Conservation (phyloP, 2,797 vertebrate species). For the Girardinus metallicus region DNA sequence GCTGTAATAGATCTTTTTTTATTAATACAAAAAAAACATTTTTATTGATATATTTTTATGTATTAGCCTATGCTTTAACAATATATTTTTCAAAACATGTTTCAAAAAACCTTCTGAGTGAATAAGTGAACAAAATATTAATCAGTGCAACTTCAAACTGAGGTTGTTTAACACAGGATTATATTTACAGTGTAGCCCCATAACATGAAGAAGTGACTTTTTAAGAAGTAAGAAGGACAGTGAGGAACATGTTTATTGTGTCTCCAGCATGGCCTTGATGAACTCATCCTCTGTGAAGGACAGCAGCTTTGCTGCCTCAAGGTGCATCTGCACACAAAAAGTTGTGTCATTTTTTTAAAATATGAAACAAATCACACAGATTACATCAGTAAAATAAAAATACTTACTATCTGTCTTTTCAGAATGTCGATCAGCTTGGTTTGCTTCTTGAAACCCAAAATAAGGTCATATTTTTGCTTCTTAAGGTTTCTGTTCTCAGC, state of each 20-base stretch:
- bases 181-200: background rate
- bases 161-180: background rate
- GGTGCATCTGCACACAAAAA: conserved; percentile 87
- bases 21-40: too few species aligned
- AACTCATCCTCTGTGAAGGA: conserved; percentile 97
- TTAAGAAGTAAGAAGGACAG: background rate
- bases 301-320: conserved; percentile 94
- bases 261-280: conserved; percentile 92
- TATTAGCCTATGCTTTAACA: too few species aligned
- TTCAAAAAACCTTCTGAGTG: background rate
- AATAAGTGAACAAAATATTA: background rate
- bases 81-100: background rate
- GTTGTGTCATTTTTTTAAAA: background rate
- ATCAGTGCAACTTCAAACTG: background rate
- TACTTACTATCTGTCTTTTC: conserved; percentile 93
- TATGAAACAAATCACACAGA: background rate
- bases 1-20: too few species aligned
- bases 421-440: conserved; percentile 94
- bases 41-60: too few species aligned
- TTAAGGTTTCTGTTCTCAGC: conserved; percentile 92
- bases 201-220: background rate
- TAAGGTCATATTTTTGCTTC: conserved; percentile 93
- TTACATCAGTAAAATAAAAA: background rate
- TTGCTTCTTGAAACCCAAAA: conserved; percentile 93
- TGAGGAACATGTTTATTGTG: conserved; percentile 54